A percentile compares a stretch with the other conserved stretches of the same genome.
Evolutionary conservation across 2,113 vertebrate genomes (phyloP).

Genomic region (Cephalopholis sonnerati): DNA sequence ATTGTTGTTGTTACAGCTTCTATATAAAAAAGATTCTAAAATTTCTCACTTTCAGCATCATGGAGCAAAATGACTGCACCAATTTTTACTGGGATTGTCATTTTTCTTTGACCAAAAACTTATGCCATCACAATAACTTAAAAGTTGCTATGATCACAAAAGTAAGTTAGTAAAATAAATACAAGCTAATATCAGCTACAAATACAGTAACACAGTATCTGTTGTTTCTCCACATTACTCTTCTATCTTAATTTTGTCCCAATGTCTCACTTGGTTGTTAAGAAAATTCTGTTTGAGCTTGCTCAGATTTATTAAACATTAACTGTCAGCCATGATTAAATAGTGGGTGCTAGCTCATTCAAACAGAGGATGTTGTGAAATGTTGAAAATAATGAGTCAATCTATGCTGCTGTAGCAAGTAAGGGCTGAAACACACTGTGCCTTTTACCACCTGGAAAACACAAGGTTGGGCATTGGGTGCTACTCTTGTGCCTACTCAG

Average conservation of each 20-base stretch:
- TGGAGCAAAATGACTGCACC: background rate
- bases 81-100: background rate
- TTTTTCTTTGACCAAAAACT: background rate
- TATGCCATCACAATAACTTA: too few relatives aligned
- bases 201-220: too few relatives aligned
- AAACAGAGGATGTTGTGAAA: background rate
- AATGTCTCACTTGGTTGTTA: background rate
- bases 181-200: too few relatives aligned
- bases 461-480: too few relatives aligned
- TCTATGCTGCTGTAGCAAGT: too few relatives aligned
- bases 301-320: background rate
- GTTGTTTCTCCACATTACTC: background rate
- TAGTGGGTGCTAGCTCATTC: background rate
- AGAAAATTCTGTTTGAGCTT: background rate
- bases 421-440: too few relatives aligned
- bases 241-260: background rate
- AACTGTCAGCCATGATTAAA: background rate
- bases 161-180: too few relatives aligned
- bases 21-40: background rate
- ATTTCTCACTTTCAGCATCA: background rate
- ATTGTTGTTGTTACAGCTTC: background rate
- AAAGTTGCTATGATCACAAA: too few relatives aligned
- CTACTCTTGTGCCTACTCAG: too few relatives aligned
- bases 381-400: too few relatives aligned
- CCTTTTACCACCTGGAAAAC: too few relatives aligned